These are phyloP conservation scores for Pseudomugil gertrudae DNA, from an alignment of 2,797 vertebrate species.

Conservation along the genomic window DNA sequence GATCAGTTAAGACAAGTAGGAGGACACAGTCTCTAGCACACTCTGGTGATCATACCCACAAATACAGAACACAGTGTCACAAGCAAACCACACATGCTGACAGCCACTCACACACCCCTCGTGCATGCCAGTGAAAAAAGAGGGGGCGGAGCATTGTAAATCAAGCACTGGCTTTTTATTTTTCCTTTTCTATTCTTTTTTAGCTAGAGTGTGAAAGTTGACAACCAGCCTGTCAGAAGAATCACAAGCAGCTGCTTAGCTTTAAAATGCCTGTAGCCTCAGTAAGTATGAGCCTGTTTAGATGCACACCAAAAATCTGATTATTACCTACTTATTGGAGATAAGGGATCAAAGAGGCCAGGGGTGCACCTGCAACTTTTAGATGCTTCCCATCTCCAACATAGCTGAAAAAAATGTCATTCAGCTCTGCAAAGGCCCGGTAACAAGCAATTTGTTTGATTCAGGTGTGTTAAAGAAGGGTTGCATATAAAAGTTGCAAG, in stretches of 20 bases:
- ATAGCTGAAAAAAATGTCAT: too few relatives aligned
- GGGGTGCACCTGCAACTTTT: too few relatives aligned
- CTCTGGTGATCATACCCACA: conserved; percentile 89
- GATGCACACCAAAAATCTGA: not conserved
- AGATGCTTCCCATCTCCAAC: too few relatives aligned
- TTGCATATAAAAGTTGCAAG: too few relatives aligned
- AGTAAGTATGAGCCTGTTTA: conserved; percentile 18
- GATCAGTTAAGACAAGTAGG: conserved; percentile 99
- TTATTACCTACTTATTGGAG: not conserved
- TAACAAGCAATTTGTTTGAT: too few relatives aligned
- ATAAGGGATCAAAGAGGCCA: not conserved
- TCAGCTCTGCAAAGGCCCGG: too few relatives aligned
- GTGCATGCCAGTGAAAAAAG: conserved; percentile 80
- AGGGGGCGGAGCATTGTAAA: conserved; percentile 78
- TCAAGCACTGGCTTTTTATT: conserved; percentile 67
- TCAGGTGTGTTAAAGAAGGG: too few relatives aligned
- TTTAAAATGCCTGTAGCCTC: conserved; percentile 49
- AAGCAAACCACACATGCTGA: conserved; percentile 31
- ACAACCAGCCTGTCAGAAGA: conserved; percentile 71
- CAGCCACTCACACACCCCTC: conserved; percentile 71
- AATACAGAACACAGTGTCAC: conserved; percentile 74
- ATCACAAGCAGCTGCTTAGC: conserved; percentile 58
- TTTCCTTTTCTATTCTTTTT: conserved; percentile 52
- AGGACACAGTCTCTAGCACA: conserved; percentile 91
- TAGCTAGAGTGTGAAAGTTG: conserved; percentile 86